Base-by-base conservation (phyloP, 2,797 vertebrate species). In the Rhinatrema bivittatum region DNA sequence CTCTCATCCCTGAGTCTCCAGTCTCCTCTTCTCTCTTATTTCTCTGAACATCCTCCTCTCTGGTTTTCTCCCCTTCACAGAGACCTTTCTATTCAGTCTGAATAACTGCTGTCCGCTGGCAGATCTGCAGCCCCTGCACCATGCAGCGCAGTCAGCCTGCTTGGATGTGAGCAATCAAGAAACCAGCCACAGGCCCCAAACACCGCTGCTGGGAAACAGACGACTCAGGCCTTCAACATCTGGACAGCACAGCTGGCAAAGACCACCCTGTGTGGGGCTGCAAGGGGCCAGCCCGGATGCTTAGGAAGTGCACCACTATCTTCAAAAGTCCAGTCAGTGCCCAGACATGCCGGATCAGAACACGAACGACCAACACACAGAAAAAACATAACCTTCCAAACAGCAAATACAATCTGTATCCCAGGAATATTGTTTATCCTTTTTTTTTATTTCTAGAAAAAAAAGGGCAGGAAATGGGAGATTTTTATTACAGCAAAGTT, bases 291-390 rank as follows among this genome's bases (percentile, higher is more conserved):
- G 40, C 38, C 33, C 51, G 31, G 18, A 15, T 23, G 17, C 29
- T 27, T 21, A 29, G 39, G 25, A 56, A 48, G 30, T 39, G 20
- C 32, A 34, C 16, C 27, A 11, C 16, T 49, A 1, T 39, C 40
- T 46, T 42, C 38, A 39, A 39, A 44, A 57, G 33, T 34, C 34
- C 39, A 38, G 37, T 18, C n/a, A 28, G 17, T 22, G 20, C 15
- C 29, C 32, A 50, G 37, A 28, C 15, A 20, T 34, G 20, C 24
- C 39, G 28, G 29, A 50, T 22, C 36, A 36, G 61, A 60, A 33
- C 1, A 42, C 23, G 6, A 34, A n/a, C n/a, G n/a, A n/a, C n/a
- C n/a, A n/a, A n/a, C n/a, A n/a, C n/a, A n/a, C n/a, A n/a, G n/a
- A n/a, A n/a, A n/a, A n/a, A n/a, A n/a, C n/a, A n/a, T n/a, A n/a